These are phyloP conservation scores for Rhodeus uyekii DNA, from an alignment of 2,797 vertebrate genomes.

Conservation along the genomic window DNA sequence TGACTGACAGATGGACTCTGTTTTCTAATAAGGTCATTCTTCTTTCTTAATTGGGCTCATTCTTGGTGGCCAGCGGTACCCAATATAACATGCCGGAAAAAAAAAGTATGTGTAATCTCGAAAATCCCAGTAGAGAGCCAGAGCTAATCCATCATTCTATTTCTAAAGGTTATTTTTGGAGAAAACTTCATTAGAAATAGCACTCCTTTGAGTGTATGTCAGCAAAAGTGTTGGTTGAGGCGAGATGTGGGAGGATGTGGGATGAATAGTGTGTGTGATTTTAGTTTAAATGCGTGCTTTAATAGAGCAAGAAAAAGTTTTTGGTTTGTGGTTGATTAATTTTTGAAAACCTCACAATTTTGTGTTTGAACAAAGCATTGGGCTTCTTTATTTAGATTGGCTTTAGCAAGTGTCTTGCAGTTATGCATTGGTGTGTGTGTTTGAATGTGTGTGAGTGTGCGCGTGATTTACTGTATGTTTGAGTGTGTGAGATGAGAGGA, in stretches of 20 bases:
- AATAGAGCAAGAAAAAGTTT: neutral
- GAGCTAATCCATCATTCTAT: conserved; percentile 49
- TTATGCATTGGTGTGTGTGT: neutral
- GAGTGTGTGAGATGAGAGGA: conserved; percentile 25
- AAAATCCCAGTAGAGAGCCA: conserved; percentile 23
- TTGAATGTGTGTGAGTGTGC: neutral
- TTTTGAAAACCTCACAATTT: neutral
- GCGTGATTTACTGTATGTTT: conserved; percentile 5
- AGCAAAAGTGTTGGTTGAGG: conserved; percentile 17
- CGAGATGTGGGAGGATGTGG: conserved; percentile 22
- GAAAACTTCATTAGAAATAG: conserved; percentile 47
- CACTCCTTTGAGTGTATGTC: conserved; percentile 16
- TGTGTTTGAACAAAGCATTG: neutral
- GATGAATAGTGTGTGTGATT: neutral
- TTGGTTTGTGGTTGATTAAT: neutral
- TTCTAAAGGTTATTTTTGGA: conserved; percentile 48
- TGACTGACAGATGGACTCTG: conserved; percentile 10
- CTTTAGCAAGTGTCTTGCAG: neutral
- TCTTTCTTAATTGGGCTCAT: conserved; percentile 1
- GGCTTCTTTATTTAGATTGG: conserved; percentile 16
- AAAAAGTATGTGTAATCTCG: conserved; percentile 36
- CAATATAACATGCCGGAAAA: neutral
- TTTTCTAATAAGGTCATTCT: conserved; percentile 11
- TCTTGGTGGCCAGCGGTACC: neutral
- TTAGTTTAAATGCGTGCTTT: neutral